Evolutionary conservation across 2,888 invertebrate species (phyloP).

Genomic region (Mayetiola destructor): DNA sequence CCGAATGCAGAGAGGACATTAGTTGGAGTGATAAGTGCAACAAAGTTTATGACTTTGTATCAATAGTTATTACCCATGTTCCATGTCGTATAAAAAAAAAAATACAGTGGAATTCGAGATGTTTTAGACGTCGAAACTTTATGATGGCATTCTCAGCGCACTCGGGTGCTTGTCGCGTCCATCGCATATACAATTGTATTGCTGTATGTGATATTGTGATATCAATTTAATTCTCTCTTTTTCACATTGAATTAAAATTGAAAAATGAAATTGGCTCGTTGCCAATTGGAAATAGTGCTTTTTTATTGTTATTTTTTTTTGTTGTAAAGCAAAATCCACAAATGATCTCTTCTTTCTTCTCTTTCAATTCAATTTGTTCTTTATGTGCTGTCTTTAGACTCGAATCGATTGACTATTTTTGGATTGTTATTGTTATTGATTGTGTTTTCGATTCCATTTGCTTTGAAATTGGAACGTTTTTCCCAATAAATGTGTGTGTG

Average conservation of each 20-base stretch:
- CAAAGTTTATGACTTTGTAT: constrained; percentile 2
- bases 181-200: not conserved
- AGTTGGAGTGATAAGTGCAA: constrained; percentile 12
- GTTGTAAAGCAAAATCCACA: no score
- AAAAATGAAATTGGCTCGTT: no score
- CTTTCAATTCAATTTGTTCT: constrained; percentile 6
- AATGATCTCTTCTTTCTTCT: no score
- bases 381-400: not conserved
- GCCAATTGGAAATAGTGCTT: no score
- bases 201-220: no score
- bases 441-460: constrained; percentile 4
- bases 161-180: not conserved
- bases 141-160: constrained; percentile 9
- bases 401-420: constrained; percentile 3
- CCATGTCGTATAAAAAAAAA: not conserved
- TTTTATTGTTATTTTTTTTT: no score
- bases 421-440: constrained; percentile 13
- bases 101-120: not conserved
- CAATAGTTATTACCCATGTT: not conserved
- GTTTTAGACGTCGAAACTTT: not conserved
- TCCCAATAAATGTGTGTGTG: no score
- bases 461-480: no score
- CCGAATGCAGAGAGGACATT: no score
- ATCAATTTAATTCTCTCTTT: no score
- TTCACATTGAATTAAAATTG: no score